These are phyloP conservation scores for Hirtodrosophila cameraria DNA, from an alignment of 2,888 invertebrate species.

Conservation along the genomic window DNA sequence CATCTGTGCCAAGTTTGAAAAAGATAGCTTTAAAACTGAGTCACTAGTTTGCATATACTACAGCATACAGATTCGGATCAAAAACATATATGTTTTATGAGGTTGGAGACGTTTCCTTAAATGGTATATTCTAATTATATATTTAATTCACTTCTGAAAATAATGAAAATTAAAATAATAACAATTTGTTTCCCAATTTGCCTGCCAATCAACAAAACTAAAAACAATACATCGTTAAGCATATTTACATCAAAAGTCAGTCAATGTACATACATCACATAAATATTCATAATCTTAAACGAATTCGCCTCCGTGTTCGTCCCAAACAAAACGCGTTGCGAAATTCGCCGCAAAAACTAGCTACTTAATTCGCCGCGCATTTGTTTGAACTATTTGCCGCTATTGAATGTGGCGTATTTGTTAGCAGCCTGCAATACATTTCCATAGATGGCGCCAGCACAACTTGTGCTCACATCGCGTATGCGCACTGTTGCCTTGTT, in stretches of 20 bases:
- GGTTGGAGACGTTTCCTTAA: too few species aligned
- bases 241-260: not conserved
- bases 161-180: too few species aligned
- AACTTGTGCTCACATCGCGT: slow-evolving; percentile 10
- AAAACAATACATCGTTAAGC: not conserved
- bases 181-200: too few species aligned
- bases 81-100: too few species aligned
- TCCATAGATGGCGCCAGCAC: slow-evolving; percentile 44
- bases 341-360: not conserved
- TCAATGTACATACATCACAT: not conserved
- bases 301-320: slow-evolving; percentile 10
- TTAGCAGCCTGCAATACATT: not conserved
- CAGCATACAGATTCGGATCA: too few species aligned
- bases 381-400: slow-evolving; percentile 1
- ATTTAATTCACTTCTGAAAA: too few species aligned
- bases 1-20: too few species aligned
- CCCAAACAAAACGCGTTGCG: not conserved
- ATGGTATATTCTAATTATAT: too few species aligned
- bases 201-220: too few species aligned
- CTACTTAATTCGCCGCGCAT: slow-evolving; percentile 25
- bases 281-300: not conserved
- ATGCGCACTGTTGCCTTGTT: slow-evolving; percentile 40
- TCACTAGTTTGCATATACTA: too few species aligned
- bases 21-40: too few species aligned
- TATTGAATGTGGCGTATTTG: slow-evolving; percentile 23